Conservation (phyloP, 2,113 vertebrate species). For the Trichechus manatus region DNA sequence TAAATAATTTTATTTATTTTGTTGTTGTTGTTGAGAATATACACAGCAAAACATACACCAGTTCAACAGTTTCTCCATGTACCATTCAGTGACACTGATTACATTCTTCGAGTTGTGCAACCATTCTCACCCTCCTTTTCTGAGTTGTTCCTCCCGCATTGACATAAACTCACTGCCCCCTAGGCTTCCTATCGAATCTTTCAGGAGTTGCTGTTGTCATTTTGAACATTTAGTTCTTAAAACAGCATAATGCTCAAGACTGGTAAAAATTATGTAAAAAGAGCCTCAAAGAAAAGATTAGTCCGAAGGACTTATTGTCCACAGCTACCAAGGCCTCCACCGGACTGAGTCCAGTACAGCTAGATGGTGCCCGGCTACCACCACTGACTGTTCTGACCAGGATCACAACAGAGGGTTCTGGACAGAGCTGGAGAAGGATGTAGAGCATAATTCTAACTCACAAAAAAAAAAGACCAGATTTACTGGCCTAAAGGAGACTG, state of each 20-base stretch:
- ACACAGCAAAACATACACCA: not conserved
- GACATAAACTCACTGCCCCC: not conserved
- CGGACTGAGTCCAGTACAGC: no score
- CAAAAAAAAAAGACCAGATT: no score
- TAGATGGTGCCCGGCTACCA: no score
- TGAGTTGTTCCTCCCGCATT: not conserved
- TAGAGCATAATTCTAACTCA: no score
- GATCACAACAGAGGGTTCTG: no score
- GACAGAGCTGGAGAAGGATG: no score
- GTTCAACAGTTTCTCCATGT: not conserved
- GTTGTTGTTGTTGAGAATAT: not conserved
- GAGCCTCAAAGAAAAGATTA: no score
- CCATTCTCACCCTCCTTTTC: not conserved
- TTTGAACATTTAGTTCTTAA: not conserved
- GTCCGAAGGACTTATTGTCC: no score
- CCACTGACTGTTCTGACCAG: no score
- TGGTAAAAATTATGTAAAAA: not conserved
- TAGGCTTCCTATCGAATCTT: not conserved
- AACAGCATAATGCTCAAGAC: not conserved
- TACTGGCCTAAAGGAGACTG: no score
- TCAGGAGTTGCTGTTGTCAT: not conserved
- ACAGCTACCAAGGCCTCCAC: no score
- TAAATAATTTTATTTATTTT: not conserved
- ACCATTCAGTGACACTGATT: not conserved
- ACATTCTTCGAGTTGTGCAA: not conserved